A percentile compares a stretch with the other conserved stretches of the same genome.
Conservation (phyloP, 2,888 invertebrate species). For the Rambutsinella grinnellia region DNA sequence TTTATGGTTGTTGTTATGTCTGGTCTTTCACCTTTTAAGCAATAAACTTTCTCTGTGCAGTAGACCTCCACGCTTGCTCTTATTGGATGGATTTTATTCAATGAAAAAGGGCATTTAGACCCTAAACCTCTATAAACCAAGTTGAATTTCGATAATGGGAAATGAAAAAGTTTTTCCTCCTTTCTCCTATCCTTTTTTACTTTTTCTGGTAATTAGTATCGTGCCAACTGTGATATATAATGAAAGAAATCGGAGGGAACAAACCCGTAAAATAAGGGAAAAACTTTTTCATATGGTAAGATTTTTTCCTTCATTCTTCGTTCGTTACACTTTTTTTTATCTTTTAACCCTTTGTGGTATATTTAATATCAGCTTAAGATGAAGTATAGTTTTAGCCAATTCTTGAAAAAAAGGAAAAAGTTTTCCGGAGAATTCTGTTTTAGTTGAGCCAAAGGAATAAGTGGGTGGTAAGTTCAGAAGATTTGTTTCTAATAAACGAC, state of each 20-base stretch:
- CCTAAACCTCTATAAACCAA: not conserved
- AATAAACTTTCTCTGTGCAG: conserved; percentile 4
- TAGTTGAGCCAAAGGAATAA: not conserved
- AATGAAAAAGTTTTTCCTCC: conserved; percentile 26
- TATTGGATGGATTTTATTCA: not conserved
- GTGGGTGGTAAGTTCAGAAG: not conserved
- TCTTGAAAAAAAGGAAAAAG: not conserved
- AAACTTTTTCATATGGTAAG: conserved; percentile 11
- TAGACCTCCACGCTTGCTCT: not conserved
- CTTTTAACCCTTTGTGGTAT: not conserved
- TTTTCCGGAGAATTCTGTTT: not conserved
- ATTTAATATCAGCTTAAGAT: no score
- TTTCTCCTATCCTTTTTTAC: not conserved
- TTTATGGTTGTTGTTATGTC: conserved; percentile 10
- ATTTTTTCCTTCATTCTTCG: conserved; percentile 9
- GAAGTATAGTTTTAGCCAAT: not conserved
- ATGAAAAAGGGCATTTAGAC: not conserved
- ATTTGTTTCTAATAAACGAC: not conserved
- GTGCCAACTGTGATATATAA: conserved; percentile 15
- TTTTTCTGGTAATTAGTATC: conserved; percentile 45
- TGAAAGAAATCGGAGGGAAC: conserved; percentile 31
- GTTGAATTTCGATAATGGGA: conserved; percentile 24
- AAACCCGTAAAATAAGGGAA: conserved; percentile 2
- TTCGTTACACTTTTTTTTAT: not conserved
- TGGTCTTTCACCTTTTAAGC: conserved; percentile 36